Evolutionary conservation across 2,888 invertebrate species (phyloP).

Genomic region (Choristoneura rosaceana): DNA sequence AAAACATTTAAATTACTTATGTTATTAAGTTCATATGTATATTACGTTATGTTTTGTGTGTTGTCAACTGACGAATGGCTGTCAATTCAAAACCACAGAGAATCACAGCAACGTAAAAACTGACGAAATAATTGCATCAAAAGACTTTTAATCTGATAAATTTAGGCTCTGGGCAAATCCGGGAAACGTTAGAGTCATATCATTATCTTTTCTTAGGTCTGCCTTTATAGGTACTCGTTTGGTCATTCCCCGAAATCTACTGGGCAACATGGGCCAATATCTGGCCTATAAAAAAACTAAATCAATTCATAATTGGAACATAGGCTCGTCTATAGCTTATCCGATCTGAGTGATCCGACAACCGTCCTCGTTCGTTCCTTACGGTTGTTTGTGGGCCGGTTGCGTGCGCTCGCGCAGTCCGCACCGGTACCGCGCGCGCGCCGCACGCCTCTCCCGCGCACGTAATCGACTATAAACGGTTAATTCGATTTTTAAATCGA

Average conservation of each 20-base stretch:
- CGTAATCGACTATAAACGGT: constrained; percentile 13
- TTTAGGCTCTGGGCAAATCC: too few species aligned
- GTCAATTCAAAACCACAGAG: too few species aligned
- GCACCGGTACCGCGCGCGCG: constrained; percentile 37
- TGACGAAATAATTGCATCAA: too few species aligned
- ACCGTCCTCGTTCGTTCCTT: constrained; percentile 36
- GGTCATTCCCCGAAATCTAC: not conserved
- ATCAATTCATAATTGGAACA: not conserved
- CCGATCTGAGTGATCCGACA: constrained; percentile 11
- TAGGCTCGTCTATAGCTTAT: not conserved
- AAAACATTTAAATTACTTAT: too few species aligned
- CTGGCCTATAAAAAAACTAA: not conserved
- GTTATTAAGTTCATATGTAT: too few species aligned
- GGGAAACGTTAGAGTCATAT: not conserved
- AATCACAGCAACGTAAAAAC: too few species aligned
- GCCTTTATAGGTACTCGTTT: too few species aligned
- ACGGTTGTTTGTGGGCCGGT: constrained; percentile 45
- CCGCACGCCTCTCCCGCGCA: constrained; percentile 35
- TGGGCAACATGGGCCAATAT: not conserved
- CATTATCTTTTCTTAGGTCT: not conserved
- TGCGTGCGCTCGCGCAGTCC: constrained; percentile 46
- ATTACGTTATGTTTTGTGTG: too few species aligned
- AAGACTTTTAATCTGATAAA: too few species aligned
- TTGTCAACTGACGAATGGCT: too few species aligned
- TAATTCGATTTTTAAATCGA: constrained; percentile 11